phyloP scores from a whole-genome alignment of 2,113 vertebrate genomes.

The Trogon surrucura region DNA sequence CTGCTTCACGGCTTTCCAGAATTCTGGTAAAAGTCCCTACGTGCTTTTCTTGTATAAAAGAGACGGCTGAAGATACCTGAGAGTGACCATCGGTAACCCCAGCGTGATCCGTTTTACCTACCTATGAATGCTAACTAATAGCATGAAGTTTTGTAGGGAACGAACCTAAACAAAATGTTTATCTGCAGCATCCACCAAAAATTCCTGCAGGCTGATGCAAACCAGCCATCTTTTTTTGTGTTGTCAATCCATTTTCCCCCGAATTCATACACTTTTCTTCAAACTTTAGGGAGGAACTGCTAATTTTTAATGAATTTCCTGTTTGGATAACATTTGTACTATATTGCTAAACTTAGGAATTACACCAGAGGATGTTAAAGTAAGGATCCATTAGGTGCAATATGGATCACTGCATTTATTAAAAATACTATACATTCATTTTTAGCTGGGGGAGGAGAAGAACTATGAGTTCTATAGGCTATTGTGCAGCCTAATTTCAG shows the following conservation, averaged over 20 bases:
- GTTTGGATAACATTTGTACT: neutral
- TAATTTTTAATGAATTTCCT: neutral
- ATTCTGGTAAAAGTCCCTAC: conserved; percentile 89
- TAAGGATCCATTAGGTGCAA: neutral
- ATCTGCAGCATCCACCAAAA: neutral
- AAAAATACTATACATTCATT: neutral
- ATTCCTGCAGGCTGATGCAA: neutral
- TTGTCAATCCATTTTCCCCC: neutral
- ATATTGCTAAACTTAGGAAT: neutral
- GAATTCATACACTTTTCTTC: neutral
- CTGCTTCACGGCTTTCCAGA: conserved; percentile 97
- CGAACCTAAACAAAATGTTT: neutral
- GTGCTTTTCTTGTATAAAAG: neutral
- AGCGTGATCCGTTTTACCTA: neutral
- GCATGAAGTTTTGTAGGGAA: neutral
- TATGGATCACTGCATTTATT: neutral
- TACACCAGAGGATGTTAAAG: neutral
- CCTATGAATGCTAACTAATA: neutral
- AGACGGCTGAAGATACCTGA: neutral
- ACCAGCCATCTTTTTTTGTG: neutral
- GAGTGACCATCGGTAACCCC: neutral
- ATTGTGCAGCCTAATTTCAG: conserved; percentile 42
- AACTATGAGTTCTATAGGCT: neutral
- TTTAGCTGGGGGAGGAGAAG: neutral
- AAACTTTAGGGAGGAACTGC: neutral